Evolutionary conservation across 1,140 invertebrate genomes (phyloP), one percentile per base, ranked within the genome.

Genomic region (Oreohelix idahoensis): DNA sequence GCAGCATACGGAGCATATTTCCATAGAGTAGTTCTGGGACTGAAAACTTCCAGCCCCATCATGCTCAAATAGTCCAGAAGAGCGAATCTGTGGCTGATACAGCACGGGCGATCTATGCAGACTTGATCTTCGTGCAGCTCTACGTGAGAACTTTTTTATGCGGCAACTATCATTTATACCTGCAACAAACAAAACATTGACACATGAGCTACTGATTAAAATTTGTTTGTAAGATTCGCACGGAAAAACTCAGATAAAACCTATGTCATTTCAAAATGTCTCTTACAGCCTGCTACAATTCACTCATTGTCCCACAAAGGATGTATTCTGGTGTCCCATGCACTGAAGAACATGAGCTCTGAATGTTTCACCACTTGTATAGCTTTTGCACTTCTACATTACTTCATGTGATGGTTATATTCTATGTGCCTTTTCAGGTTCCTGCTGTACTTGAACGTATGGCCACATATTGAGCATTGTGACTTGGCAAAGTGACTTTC

Each of bases 101-200:
- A 45, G 39, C 26, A 45, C 1, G 39, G 36, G 2, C 26, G 42
- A 42, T 42, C 29, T 26, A 8, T 73, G 45, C 42, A 39, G 38
- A 36, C 29, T 49, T n/a, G 23, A 17, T 66, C 17, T 66, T 32
- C 32, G 63, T 32, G 63, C 1, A 35, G 63, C 29, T 66, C 63
- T 32, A 8, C 23, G 32, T 32, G 63, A 51, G 42, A 2, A 1
- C 23, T 76, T 51, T 76, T 45, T 26, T 76, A 29, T 45, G 29
- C 20, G 11, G 42, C 74, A n/a, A 49, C 32, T 76, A 76, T 53
- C 74, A 76, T 29, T 45, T 29, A 76, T 13, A 76, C 74, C 74
- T 76, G 74, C 74, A 76, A 76, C 74, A 76, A 76, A 76, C 32
- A 76, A 76, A 76, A 76, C 36, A 35, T 49, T 76, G 0, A 49